Percentiles rank a stretch among this genome's conserved stretches.
Evolutionary conservation across 2,888 invertebrate genomes (phyloP).

Genomic region (Scaptomyza tumidula): DNA sequence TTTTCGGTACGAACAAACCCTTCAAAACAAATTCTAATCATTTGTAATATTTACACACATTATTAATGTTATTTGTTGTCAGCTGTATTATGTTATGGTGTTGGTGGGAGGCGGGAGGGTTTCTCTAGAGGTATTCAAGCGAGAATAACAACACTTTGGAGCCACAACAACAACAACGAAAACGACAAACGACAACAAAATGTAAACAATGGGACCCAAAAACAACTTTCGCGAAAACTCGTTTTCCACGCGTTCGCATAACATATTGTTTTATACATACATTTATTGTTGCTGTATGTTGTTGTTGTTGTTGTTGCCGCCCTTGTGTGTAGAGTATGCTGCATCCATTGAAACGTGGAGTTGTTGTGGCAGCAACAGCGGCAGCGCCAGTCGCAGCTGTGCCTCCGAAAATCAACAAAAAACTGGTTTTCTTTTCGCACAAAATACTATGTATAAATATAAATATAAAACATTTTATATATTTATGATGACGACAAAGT

Average conservation of each 20-base stretch:
- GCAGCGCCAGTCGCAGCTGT: constrained; percentile 30
- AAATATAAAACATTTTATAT: constrained; percentile 15
- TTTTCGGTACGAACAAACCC: no score
- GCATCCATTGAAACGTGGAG: constrained; percentile 62
- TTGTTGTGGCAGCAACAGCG: constrained; percentile 1
- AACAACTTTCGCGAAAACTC: constrained; percentile 76
- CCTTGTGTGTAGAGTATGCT: constrained; percentile 49
- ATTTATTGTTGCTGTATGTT: constrained; percentile 22
- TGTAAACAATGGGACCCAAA: constrained; percentile 44
- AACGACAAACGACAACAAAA: constrained; percentile 9
- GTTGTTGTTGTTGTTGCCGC: constrained; percentile 40
- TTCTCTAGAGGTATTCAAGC: constrained; percentile 17
- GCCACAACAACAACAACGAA: constrained; percentile 8
- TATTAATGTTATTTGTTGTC: constrained; percentile 16
- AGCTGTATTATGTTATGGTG: constrained; percentile 14
- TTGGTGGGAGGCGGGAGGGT: not conserved
- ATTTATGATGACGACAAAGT: constrained; percentile 38
- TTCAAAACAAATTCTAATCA: not conserved
- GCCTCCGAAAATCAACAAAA: constrained; percentile 47
- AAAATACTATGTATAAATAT: constrained; percentile 26
- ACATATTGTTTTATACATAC: no score
- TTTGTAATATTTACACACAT: constrained; percentile 1
- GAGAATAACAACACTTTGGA: constrained; percentile 31
- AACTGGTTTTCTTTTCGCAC: constrained; percentile 60
- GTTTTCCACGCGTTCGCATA: constrained; percentile 73